Evolutionary conservation across 1,140 invertebrate genomes (phyloP), one percentile per base, ranked within the genome.

Genomic region (Ylistrum balloti): DNA sequence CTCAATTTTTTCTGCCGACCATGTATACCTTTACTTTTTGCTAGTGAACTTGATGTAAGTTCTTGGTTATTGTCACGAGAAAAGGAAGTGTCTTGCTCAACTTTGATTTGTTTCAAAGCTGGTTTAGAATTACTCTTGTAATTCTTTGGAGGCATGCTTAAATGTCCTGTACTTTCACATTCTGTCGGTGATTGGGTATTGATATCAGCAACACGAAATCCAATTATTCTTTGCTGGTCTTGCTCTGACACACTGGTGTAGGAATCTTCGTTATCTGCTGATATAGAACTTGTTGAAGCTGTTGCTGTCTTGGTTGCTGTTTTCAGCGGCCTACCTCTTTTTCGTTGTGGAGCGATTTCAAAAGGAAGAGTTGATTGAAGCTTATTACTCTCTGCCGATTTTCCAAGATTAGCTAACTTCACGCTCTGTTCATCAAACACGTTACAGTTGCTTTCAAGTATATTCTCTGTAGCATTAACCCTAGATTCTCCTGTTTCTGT

Each of bases 21-120:
- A 33, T 22, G 35, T 34, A 10, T 56, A 74, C 17, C 11, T 28
- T 33, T 35, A 88, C 20, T n/a, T 87, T 88, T 90, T 33, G 3
- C 32, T 86, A 15, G 10, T 38, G 32, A 33, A 28, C 33, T 87
- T 87, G n/a, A 87, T 48, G n/a, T 74, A 33, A 13, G 9, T 38
- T 38, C 13, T 45, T 45, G 9, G 0, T 15, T 45, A 9, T 45
- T 17, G 20, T 45, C 9, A 45, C 13, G 34, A 10, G 10, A 88
- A 32, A 33, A 56, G 32, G 32, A 35, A 34, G 0, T 13, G 28
- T 87, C 89, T 87, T 86, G 28, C 33, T 87, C 87, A 87, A 74
- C 13, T 85, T 87, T 35, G 33, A 38, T 33, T 56, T 90, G 13
- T 85, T 87, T 34, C 88, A 15, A 74, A 28, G 56, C 0, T 1